These are phyloP conservation scores for Drosophila trichaetosa DNA, from an alignment of 2,888 invertebrate genomes.

Conservation along the genomic window DNA sequence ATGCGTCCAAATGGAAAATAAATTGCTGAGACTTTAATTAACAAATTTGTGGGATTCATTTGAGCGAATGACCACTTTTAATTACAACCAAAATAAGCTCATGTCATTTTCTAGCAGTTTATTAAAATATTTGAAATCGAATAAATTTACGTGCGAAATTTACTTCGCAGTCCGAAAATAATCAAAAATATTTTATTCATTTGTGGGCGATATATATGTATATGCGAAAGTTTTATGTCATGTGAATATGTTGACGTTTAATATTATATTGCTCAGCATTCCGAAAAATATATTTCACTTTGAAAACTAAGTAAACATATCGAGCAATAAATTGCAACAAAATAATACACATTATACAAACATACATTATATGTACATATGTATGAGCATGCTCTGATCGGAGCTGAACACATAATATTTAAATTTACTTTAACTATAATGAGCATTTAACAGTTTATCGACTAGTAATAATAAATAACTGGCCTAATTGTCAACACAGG, in stretches of 20 bases:
- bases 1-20: slow-evolving; percentile 51
- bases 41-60: slow-evolving; percentile 21
- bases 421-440: neutral
- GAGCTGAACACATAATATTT: neutral
- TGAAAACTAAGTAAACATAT: slow-evolving; percentile 35
- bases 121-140: slow-evolving; percentile 54
- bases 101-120: slow-evolving; percentile 31
- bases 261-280: slow-evolving; percentile 32
- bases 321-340: slow-evolving; percentile 14
- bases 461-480: neutral
- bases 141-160: slow-evolving; percentile 31
- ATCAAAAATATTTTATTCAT: slow-evolving; percentile 21
- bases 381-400: neutral
- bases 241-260: slow-evolving; percentile 25
- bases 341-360: slow-evolving; percentile 3
- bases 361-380: neutral
- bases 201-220: slow-evolving; percentile 3
- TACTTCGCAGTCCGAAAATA: slow-evolving; percentile 26
- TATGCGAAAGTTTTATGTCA: slow-evolving; percentile 25
- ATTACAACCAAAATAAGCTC: slow-evolving; percentile 9
- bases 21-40: slow-evolving; percentile 40
- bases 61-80: slow-evolving; percentile 14
- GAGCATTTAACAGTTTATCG: neutral
- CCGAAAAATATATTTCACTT: slow-evolving; percentile 52
- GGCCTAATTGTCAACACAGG: neutral